Conservation (phyloP, 2,113 vertebrate genomes). For the Boleophthalmus pectinirostris region DNA sequence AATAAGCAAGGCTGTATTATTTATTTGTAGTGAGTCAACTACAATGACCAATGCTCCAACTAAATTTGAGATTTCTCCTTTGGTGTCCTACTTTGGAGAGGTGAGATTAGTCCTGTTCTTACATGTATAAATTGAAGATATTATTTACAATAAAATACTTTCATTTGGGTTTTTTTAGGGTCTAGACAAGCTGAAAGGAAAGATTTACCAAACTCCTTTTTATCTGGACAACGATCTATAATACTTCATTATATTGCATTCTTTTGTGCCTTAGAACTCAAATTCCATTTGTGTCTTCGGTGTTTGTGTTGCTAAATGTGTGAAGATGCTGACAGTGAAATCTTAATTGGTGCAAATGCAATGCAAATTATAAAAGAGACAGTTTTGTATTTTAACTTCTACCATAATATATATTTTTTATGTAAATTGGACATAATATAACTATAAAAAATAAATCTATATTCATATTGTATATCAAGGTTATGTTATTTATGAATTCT, state of each 20-base stretch:
- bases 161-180: constrained; percentile 75
- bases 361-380: neutral
- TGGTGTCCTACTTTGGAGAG: constrained; percentile 93
- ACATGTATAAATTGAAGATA: neutral
- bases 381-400: neutral
- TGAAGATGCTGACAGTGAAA: neutral
- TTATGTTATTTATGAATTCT: too few species aligned
- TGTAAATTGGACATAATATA: neutral
- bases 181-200: constrained; percentile 80
- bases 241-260: constrained; percentile 8
- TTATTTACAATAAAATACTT: neutral
- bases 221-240: constrained; percentile 74
- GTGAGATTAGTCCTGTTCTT: constrained; percentile 70
- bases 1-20: neutral
- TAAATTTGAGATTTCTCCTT: constrained; percentile 89
- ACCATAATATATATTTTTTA: neutral
- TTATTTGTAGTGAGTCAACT: constrained; percentile 62
- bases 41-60: constrained; percentile 66
- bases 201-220: constrained; percentile 77
- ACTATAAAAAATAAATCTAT: neutral
- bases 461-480: too few species aligned
- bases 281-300: neutral
- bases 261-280: neutral
- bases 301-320: neutral
- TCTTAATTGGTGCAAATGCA: neutral